A percentile compares a stretch with the other conserved stretches of the same genome.
phyloP scores from a whole-genome alignment of 2,797 vertebrate genomes.

The Takifugu rubripes region DNA sequence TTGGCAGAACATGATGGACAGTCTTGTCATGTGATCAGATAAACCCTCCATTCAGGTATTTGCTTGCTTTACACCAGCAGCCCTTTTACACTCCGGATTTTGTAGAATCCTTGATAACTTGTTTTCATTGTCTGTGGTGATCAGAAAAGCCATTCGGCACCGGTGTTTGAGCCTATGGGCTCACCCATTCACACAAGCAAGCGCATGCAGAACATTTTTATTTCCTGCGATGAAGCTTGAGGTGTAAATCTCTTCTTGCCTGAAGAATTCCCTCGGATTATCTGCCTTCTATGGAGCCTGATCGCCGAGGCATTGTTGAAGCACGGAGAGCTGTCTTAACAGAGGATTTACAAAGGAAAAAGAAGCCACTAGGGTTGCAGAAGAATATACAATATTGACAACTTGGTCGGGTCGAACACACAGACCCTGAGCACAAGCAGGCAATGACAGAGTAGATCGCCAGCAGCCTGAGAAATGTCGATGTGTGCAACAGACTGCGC shows the following conservation, averaged over 20 bases:
- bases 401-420: conserved; percentile 24
- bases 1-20: background rate
- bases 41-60: background rate
- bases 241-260: background rate
- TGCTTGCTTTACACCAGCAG: background rate
- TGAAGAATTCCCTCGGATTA: conserved; percentile 14
- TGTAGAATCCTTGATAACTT: conserved; percentile 2
- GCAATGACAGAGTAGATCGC: conserved; percentile 35
- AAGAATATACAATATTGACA: conserved; percentile 28
- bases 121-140: background rate
- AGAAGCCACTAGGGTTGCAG: conserved; percentile 1
- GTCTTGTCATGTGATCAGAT: conserved; percentile 1
- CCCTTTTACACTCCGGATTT: background rate
- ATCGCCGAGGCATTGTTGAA: conserved; percentile 1
- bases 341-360: conserved; percentile 23
- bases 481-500: conserved; percentile 19
- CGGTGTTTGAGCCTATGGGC: background rate
- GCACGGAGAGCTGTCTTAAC: background rate
- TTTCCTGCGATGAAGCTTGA: conserved; percentile 15
- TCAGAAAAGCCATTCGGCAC: background rate
- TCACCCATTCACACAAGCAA: background rate
- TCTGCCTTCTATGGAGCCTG: background rate
- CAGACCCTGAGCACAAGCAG: conserved; percentile 27
- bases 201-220: conserved; percentile 4
- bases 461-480: conserved; percentile 33